Conservation (phyloP, 1,140 invertebrate genomes). For the Zaprionus lachaisei region DNA sequence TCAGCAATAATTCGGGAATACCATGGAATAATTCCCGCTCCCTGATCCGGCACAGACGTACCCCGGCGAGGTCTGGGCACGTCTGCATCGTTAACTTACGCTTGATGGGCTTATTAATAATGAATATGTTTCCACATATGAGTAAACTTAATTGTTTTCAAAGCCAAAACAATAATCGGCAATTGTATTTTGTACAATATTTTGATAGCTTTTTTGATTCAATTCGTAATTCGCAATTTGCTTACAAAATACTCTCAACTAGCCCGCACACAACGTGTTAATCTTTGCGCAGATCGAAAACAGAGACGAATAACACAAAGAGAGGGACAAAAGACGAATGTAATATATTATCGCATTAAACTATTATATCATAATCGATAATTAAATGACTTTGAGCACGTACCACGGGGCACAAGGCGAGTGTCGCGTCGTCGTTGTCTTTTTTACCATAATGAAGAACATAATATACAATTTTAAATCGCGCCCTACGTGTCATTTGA, state of each 20-base stretch:
- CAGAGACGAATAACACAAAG: not conserved
- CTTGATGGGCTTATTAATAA: slow-evolving; percentile 37
- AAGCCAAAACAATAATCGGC: slow-evolving; percentile 32
- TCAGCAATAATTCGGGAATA: slow-evolving; percentile 55
- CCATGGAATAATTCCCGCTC: slow-evolving; percentile 43
- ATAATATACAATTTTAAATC: not conserved
- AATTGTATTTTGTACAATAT: slow-evolving; percentile 1
- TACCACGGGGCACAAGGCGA: slow-evolving; percentile 16
- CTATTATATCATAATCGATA: slow-evolving; percentile 42
- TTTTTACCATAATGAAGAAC: slow-evolving; percentile 19
- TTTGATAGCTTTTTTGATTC: slow-evolving; percentile 7
- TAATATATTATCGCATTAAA: slow-evolving; percentile 16
- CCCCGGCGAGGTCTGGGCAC: slow-evolving; percentile 11
- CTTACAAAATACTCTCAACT: not conserved
- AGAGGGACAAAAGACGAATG: not conserved
- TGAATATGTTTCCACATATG: slow-evolving; percentile 14
- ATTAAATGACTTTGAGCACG: slow-evolving; percentile 33
- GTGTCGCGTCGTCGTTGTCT: not conserved
- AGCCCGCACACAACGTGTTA: not conserved
- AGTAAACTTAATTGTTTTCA: slow-evolving; percentile 28
- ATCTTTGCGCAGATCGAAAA: not conserved
- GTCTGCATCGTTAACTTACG: slow-evolving; percentile 8
- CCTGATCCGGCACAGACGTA: not conserved
- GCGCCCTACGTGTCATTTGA: slow-evolving; percentile 31
- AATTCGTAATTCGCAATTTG: not conserved